Percentiles rank a stretch among this genome's conserved stretches.
Evolutionary conservation across 2,888 invertebrate species (phyloP).

Genomic region (Nomada ruficornis): DNA sequence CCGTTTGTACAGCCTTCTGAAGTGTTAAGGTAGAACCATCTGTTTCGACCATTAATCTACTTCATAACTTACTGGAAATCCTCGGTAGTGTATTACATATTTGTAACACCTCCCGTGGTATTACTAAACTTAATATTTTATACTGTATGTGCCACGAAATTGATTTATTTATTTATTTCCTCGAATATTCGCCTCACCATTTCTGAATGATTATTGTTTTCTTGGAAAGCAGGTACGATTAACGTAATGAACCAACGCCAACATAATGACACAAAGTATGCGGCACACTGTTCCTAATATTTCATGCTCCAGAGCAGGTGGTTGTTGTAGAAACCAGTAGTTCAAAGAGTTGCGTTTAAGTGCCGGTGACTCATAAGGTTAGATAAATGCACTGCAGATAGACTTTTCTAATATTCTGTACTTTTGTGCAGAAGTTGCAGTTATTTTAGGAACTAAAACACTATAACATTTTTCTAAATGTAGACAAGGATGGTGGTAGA

Average conservation of each 20-base stretch:
- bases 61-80: no score
- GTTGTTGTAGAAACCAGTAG: background rate
- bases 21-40: no score
- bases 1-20: no score
- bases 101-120: no score
- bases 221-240: background rate
- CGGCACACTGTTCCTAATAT: background rate
- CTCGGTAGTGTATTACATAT: no score
- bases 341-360: background rate
- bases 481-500: no score
- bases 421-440: background rate
- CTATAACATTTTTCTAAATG: no score
- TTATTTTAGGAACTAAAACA: background rate
- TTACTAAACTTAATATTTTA: no score
- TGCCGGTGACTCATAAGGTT: background rate
- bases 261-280: background rate
- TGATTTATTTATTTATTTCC: background rate
- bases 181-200: background rate
- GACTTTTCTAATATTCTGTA: background rate
- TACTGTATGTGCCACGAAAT: no score
- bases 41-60: no score
- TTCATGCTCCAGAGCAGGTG: background rate
- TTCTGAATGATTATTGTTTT: background rate
- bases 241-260: background rate
- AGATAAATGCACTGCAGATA: background rate